Conservation (phyloP, 2,888 invertebrate species). For the Coremacera marginata region DNA sequence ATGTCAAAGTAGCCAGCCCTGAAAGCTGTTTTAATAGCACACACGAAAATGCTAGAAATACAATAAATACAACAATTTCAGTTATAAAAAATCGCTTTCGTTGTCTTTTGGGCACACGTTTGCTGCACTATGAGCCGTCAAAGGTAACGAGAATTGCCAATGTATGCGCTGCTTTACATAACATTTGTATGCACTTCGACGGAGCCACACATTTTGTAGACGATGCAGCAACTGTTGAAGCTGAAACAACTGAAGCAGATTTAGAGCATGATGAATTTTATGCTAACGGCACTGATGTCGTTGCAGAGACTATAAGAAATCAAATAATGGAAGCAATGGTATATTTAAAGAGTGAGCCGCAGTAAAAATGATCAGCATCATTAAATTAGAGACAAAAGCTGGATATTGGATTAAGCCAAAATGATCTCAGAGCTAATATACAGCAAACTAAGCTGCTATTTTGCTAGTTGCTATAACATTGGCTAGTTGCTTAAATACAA, state of each 20-base stretch:
- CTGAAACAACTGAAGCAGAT: not conserved
- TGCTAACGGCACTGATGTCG: not conserved
- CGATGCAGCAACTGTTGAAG: not conserved
- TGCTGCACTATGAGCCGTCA: conserved; percentile 15
- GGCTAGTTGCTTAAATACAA: too few species aligned
- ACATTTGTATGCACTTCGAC: not conserved
- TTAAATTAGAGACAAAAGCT: too few species aligned
- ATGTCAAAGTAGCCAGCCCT: not conserved
- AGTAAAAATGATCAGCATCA: too few species aligned
- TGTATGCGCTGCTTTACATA: conserved; percentile 26
- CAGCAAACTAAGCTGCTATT: too few species aligned
- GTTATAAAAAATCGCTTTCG: conserved; percentile 21
- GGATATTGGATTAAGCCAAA: too few species aligned
- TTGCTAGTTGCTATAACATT: too few species aligned
- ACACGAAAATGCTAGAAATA: not conserved
- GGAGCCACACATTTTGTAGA: not conserved
- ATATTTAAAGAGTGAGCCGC: not conserved
- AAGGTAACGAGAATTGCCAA: conserved; percentile 26
- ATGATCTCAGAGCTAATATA: too few species aligned
- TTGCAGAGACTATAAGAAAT: not conserved
- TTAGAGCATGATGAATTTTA: not conserved
- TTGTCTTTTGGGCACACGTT: conserved; percentile 1
- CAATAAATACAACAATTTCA: not conserved
- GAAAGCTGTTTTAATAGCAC: not conserved
- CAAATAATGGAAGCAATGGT: not conserved